Evolutionary conservation across 2,888 invertebrate species (phyloP).

Genomic region (Rosalia funebris): DNA sequence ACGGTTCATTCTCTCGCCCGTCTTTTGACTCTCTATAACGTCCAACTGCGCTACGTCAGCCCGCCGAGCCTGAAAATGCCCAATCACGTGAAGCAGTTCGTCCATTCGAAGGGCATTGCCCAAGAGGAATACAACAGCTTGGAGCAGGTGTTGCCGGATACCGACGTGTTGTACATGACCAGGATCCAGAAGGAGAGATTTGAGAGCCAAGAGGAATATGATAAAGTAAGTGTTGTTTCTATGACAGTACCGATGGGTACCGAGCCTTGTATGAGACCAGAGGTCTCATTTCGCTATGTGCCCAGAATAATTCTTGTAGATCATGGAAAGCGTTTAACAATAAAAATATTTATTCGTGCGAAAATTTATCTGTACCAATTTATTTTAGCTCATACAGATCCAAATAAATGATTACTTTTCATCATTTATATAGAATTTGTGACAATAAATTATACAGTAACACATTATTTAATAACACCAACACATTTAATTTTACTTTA

Average conservation of each 20-base stretch:
- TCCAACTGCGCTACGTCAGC: constrained; percentile 81
- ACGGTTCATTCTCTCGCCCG: constrained; percentile 98
- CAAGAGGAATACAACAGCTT: constrained; percentile 80
- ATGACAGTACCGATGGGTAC: too few relatives aligned
- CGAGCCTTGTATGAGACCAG: too few relatives aligned
- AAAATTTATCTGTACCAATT: too few relatives aligned
- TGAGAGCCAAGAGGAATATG: constrained; percentile 82
- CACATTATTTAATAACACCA: too few relatives aligned
- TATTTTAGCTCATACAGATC: too few relatives aligned
- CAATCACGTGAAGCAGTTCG: constrained; percentile 80
- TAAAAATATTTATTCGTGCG: too few relatives aligned
- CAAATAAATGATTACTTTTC: too few relatives aligned
- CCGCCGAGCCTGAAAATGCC: constrained; percentile 93
- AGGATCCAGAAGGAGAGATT: constrained; percentile 97
- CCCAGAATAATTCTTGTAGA: neutral
- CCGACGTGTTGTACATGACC: constrained; percentile 98
- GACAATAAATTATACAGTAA: too few relatives aligned
- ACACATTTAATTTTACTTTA: too few relatives aligned
- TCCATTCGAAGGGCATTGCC: constrained; percentile 79
- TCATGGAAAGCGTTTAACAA: neutral
- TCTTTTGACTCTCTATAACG: constrained; percentile 92
- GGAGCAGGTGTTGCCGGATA: constrained; percentile 88
- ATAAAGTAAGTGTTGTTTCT: constrained; percentile 74
- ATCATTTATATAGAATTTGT: too few relatives aligned
- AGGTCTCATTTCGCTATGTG: too few relatives aligned